Evolutionary conservation across 2,797 vertebrate genomes (phyloP).

Genomic region (Melopsittacus undulatus): DNA sequence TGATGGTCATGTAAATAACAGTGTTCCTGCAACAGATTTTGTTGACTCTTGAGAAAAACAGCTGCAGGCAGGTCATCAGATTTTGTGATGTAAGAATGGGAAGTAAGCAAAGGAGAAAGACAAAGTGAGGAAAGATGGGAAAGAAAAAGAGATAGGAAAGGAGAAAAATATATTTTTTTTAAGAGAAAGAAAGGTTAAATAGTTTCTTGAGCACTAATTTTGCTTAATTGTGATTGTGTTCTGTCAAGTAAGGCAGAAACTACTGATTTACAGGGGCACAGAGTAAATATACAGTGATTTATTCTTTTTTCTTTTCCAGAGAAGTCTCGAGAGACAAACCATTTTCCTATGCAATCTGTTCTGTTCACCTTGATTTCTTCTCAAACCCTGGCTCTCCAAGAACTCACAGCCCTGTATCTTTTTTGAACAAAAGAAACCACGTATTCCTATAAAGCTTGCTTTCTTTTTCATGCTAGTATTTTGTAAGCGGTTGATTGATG

Average conservation of each 20-base stretch:
- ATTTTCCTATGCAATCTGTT: neutral
- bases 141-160: neutral
- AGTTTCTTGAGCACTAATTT: neutral
- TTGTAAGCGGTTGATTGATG: neutral
- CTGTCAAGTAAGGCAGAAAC: neutral
- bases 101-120: neutral
- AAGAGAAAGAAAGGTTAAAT: neutral
- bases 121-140: accelerated
- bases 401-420: neutral
- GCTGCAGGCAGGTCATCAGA: neutral
- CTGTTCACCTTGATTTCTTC: neutral
- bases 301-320: neutral
- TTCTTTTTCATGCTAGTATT: neutral
- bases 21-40: neutral
- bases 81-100: neutral
- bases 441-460: neutral
- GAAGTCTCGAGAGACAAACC: neutral
- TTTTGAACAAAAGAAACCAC: neutral
- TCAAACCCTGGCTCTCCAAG: neutral
- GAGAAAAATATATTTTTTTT: neutral
- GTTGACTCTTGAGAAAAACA: neutral
- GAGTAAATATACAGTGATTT: neutral
- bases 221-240: neutral
- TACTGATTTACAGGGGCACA: neutral
- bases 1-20: neutral